phyloP scores from a whole-genome alignment of 2,888 invertebrate species.

The Acanthosoma haemorrhoidale region DNA sequence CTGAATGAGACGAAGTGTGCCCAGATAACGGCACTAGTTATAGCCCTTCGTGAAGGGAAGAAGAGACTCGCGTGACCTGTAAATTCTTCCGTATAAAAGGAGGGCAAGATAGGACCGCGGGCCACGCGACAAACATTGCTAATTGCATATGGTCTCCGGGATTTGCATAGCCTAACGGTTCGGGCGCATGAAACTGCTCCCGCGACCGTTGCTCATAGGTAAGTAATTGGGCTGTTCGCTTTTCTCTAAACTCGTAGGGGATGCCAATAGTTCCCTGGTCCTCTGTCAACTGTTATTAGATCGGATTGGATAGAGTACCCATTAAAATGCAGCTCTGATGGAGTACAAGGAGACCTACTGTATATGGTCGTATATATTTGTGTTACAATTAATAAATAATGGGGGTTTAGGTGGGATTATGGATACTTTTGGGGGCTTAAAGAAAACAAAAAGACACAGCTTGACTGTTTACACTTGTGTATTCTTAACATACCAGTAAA shows the following conservation, averaged over 20 bases:
- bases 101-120: not conserved
- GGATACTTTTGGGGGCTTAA: too few relatives aligned
- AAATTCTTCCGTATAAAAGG: not conserved
- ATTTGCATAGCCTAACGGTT: not conserved
- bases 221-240: not conserved
- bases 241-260: too few relatives aligned
- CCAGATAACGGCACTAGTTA: not conserved
- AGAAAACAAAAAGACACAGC: too few relatives aligned
- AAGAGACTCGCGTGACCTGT: conserved; percentile 7
- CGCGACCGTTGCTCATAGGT: not conserved
- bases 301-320: too few relatives aligned
- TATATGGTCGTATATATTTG: too few relatives aligned
- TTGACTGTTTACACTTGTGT: too few relatives aligned
- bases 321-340: not conserved
- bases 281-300: too few relatives aligned
- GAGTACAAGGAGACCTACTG: too few relatives aligned
- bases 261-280: too few relatives aligned
- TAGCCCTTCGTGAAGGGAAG: not conserved
- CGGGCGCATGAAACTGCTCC: not conserved
- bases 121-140: conserved; percentile 10
- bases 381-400: too few relatives aligned
- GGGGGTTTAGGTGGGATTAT: too few relatives aligned
- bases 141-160: not conserved
- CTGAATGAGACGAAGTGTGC: not conserved
- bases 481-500: too few relatives aligned